phyloP scores from a whole-genome alignment of 2,797 vertebrate species.

The Onychomys arenicola region DNA sequence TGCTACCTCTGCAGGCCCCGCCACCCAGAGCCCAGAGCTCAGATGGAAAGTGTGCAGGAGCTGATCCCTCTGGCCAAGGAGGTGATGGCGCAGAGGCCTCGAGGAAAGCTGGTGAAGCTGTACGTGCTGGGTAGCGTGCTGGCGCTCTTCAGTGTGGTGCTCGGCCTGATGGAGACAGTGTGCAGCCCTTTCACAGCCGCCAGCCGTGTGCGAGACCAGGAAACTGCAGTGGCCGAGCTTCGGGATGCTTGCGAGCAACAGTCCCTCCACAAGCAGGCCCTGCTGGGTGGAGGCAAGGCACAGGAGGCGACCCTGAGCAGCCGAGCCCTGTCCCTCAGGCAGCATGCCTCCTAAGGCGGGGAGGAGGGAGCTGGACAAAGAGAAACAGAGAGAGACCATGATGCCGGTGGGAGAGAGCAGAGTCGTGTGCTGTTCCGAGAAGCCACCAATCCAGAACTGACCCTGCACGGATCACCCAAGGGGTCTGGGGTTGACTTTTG shows the following conservation, averaged over 20 bases:
- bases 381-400: not conserved
- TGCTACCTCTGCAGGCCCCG: not conserved
- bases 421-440: not conserved
- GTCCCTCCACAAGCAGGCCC: conserved; percentile 32
- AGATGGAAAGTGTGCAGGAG: conserved; percentile 92
- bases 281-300: conserved; percentile 76
- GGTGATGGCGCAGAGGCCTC: conserved; percentile 90
- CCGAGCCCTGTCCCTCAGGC: conserved; percentile 87
- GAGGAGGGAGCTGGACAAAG: not conserved
- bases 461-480: conserved; percentile 19
- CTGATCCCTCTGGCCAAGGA: conserved; percentile 93
- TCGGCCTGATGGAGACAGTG: conserved; percentile 91
- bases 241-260: conserved; percentile 26
- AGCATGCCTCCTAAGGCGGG: conserved; percentile 88
- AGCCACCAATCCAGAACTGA: not conserved
- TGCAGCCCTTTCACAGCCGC: conserved; percentile 89
- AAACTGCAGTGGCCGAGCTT: conserved; percentile 56
- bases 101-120: conserved; percentile 91
- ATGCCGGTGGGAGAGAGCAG: too few species aligned
- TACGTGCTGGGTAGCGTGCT: conserved; percentile 94
- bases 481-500: conserved; percentile 80
- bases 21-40: not conserved
- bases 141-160: conserved; percentile 91
- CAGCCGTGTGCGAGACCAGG: conserved; percentile 81
- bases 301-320: not conserved